Conservation (phyloP, 2,113 vertebrate species). For the Hemiscyllium ocellatum region DNA sequence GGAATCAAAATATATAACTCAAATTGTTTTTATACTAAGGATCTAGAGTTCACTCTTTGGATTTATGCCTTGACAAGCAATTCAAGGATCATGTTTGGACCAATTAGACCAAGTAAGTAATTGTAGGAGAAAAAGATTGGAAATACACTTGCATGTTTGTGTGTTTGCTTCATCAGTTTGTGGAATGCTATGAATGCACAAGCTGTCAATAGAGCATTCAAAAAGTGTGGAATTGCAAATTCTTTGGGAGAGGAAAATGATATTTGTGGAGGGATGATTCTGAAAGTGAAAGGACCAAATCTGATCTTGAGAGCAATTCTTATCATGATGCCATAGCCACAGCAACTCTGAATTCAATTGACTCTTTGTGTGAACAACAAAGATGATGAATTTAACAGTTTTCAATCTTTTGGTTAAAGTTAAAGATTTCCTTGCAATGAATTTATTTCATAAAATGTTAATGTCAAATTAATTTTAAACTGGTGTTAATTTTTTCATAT, state of each 20-base stretch:
- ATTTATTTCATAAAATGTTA: too few relatives aligned
- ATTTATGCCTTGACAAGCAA: not conserved
- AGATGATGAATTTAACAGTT: not conserved
- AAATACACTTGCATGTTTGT: not conserved
- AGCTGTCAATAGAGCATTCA: not conserved
- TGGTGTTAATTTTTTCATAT: too few relatives aligned
- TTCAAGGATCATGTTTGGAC: not conserved
- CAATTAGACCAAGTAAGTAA: not conserved
- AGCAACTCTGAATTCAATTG: not conserved
- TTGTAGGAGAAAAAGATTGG: not conserved
- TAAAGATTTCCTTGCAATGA: too few relatives aligned
- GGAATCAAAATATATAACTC: too few relatives aligned
- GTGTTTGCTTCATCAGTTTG: not conserved
- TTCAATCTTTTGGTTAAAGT: not conserved
- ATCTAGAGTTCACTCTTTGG: not conserved
- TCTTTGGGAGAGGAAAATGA: too few relatives aligned
- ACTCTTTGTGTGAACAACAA: not conserved
- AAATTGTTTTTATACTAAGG: not conserved
- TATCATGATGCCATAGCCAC: not conserved
- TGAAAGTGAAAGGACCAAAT: not conserved
- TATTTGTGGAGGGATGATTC: not conserved
- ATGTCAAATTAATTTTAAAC: too few relatives aligned
- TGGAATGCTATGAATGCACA: not conserved
- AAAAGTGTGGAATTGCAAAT: not conserved
- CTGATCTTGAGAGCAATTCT: not conserved